These are phyloP conservation scores for Molossus molossus DNA, from an alignment of 2,797 vertebrate species.

Conservation along the genomic window DNA sequence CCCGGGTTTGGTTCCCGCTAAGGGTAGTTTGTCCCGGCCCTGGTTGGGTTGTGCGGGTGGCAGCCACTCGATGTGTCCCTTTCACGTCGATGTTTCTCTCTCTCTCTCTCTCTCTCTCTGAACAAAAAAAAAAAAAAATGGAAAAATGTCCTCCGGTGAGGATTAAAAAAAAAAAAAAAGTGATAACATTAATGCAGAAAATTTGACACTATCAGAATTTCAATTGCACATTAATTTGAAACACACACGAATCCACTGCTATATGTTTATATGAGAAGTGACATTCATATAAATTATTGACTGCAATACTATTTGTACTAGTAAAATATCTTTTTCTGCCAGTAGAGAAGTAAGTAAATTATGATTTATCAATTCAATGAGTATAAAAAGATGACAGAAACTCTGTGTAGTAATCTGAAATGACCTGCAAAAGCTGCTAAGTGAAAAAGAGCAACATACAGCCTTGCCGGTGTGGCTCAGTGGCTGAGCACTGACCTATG, in stretches of 20 bases:
- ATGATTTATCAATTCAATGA: neutral
- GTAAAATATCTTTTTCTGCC: neutral
- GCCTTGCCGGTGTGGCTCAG: no score
- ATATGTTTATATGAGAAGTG: neutral
- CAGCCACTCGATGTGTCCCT: no score
- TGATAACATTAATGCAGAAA: neutral
- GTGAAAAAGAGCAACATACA: neutral
- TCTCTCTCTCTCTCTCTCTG: no score
- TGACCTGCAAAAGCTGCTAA: slow-evolving; percentile 33
- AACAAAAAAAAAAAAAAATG: no score
- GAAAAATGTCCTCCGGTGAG: no score
- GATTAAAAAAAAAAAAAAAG: slow-evolving; percentile 37
- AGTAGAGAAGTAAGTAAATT: slow-evolving; percentile 20
- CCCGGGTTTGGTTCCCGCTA: no score
- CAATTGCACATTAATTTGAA: neutral
- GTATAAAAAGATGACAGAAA: slow-evolving; percentile 20
- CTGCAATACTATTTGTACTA: slow-evolving; percentile 2
- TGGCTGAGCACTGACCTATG: no score
- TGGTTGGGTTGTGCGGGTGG: no score
- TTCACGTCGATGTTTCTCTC: no score
- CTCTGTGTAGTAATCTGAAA: neutral
- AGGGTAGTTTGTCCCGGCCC: no score
- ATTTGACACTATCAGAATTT: neutral
- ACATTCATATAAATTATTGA: slow-evolving; percentile 1
- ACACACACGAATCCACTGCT: neutral